Evolutionary conservation across 2,888 invertebrate species (phyloP), one percentile per base, ranked within the genome.

Genomic region (Meandrusa payeni): DNA sequence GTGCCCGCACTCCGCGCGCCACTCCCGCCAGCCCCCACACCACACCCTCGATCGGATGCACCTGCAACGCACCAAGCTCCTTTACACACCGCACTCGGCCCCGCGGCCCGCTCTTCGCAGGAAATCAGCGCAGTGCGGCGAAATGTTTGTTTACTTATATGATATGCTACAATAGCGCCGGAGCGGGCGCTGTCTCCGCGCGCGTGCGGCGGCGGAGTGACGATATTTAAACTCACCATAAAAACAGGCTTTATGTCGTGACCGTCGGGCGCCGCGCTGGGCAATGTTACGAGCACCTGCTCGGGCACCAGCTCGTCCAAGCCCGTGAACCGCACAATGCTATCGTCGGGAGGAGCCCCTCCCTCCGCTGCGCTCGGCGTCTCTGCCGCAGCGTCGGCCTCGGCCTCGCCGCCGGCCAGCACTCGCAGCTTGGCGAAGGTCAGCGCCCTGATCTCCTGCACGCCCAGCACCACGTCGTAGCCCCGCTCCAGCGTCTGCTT

Each of bases 401-500:
- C 50, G 5, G 27, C 59, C 20, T 49, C 72, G 28, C 61, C 79
- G 44, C 77, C 80, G 19, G 74, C 85, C 56, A 93, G 81, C 69
- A 92, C 90, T 26, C 90, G 88, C 37, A 97, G 88, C 58, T 91
- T 91, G 13, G 90, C 93, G 64, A 97, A 94, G 0, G 95, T 96
- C 29, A 97, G 87, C 37, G 89, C 90, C 50, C 98, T 91, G 61
- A 98, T 97, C 80, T 98, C 97, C 76, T 96, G 95, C 56, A 97
- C 95, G 49, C 95, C 94, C 48, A 99, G 88, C 11, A 95, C 93
- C 45, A 98, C 83, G 76, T 99, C 98, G 82, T 94, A 97, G 65
- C 95, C 95, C 42, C 97, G 90, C 76, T 98, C 98, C 39, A 98
- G 85, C 0, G 96, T 95, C 82, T 98, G 98, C 76, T 98, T 98